Evolutionary conservation across 1,140 invertebrate genomes (phyloP).

Genomic region (Monochamus saltuarius): DNA sequence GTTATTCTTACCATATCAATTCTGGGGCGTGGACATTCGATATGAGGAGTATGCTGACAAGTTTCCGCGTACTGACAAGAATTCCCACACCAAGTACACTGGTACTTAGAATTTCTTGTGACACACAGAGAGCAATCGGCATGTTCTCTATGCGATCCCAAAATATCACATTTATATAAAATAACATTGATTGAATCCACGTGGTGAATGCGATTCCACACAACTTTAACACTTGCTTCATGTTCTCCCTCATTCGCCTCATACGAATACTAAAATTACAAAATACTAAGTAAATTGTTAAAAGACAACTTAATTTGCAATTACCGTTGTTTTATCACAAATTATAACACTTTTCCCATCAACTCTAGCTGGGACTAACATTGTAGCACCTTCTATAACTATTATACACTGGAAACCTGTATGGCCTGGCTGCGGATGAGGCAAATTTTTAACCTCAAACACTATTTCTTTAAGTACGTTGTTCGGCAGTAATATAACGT

Average conservation of each 20-base stretch:
- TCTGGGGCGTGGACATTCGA: constrained; percentile 86
- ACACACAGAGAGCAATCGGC: constrained; percentile 94
- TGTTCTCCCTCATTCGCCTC: constrained; percentile 83
- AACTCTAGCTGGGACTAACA: constrained; percentile 82
- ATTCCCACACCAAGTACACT: constrained; percentile 90
- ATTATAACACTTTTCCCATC: constrained; percentile 80
- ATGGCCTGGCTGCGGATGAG: constrained; percentile 80
- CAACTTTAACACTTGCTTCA: constrained; percentile 83
- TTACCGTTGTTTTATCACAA: constrained; percentile 82
- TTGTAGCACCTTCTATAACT: constrained; percentile 86
- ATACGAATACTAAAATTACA: constrained; percentile 80
- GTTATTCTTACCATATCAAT: constrained; percentile 77
- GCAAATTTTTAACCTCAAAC: constrained; percentile 86
- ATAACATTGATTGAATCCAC: constrained; percentile 87
- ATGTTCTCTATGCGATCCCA: constrained; percentile 88
- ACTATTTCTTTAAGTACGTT: constrained; percentile 86
- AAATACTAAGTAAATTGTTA: neutral
- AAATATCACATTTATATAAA: constrained; percentile 91
- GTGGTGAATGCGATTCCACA: constrained; percentile 91
- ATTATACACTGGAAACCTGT: constrained; percentile 89
- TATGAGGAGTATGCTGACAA: constrained; percentile 70
- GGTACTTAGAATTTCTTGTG: constrained; percentile 81
- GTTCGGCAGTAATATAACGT: constrained; percentile 76
- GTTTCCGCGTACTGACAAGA: constrained; percentile 83
- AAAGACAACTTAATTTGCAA: neutral